Evolutionary conservation across 2,113 vertebrate genomes (phyloP), one percentile per base, ranked within the genome.

Genomic region (Brienomyrus brachyistius): DNA sequence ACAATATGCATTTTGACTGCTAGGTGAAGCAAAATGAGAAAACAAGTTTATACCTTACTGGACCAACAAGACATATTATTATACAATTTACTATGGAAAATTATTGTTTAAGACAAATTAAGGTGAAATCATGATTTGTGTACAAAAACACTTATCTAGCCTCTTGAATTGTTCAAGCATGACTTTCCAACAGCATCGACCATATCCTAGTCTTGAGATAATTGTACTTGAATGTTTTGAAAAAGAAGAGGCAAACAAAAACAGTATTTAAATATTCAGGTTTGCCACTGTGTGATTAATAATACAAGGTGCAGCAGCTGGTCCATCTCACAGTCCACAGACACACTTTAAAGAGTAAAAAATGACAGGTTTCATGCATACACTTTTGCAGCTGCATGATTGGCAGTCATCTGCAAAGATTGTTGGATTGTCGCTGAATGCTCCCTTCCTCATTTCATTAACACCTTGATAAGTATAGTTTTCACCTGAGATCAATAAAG

Each of bases 1-100:
- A 93, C 59, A 91, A 90, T 45, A 48, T 80, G 35, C 74, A 43
- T 80, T 80, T 80, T 43, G 43, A 80, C 13, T n/a, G 43, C 47
- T n/a, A 48, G 13, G 35, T 21, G 1, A 83, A 40, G 80, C 43
- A 83, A 5, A 47, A 47, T 13, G 13, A 40, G 27, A 48, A 83
- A 45, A 83, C 15, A 31, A 47, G 15, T 17, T 17, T 35, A 35
- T 35, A 74, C 27, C 31, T 35, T 35, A 35, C 13, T 74, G 66
- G 31, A 35, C 27, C 27, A 74, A 15, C n/a, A 74, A 74, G 11
- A 13, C 66, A 74, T 74, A 31, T 35, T 17, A 4, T 74, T 74
- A 74, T 35, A 35, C 66, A 35, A 74, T 35, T 74, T 74, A 74
- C 66, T 62, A 62, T n/a, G 59, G 23, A 62, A 62, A 62, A 23